Percentiles rank a stretch among this genome's conserved stretches.
phyloP scores from a whole-genome alignment of 2,888 invertebrate species.

The Hemistola chrysoprasaria region DNA sequence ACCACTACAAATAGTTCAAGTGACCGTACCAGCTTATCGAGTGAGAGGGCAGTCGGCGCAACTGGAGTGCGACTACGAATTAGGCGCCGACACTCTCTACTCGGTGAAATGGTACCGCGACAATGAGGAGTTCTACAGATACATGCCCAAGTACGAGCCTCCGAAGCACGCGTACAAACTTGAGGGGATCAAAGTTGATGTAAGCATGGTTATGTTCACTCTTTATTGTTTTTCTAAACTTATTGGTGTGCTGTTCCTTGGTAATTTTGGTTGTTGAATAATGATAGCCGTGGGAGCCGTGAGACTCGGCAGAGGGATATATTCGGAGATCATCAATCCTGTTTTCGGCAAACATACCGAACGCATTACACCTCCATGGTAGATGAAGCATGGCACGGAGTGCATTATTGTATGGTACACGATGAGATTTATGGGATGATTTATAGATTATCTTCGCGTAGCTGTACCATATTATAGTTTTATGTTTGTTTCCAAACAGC shows the following conservation, averaged over 20 bases:
- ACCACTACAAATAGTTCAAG: slow-evolving; percentile 81
- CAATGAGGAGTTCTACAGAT: slow-evolving; percentile 92
- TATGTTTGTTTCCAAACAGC: slow-evolving; percentile 59
- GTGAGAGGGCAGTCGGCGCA: slow-evolving; percentile 84
- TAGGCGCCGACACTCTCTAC: slow-evolving; percentile 86
- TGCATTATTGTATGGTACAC: too few species aligned
- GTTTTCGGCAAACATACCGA: too few species aligned
- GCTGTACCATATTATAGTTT: too few species aligned
- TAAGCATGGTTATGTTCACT: slow-evolving; percentile 70
- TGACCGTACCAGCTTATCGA: slow-evolving; percentile 85
- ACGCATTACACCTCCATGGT: too few species aligned
- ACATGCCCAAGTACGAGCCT: slow-evolving; percentile 87
- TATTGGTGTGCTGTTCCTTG: neutral
- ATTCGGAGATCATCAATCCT: too few species aligned
- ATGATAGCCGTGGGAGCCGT: too few species aligned
- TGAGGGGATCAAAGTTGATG: slow-evolving; percentile 86
- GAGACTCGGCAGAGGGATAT: too few species aligned
- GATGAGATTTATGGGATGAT: too few species aligned
- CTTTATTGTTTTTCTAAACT: neutral
- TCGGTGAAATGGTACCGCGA: slow-evolving; percentile 94
- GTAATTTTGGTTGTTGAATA: too few species aligned
- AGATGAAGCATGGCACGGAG: too few species aligned
- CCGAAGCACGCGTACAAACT: slow-evolving; percentile 87
- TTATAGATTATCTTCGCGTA: too few species aligned
- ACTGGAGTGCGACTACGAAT: slow-evolving; percentile 85